These are phyloP conservation scores for Gastracanthus pulcherrimus DNA, from an alignment of 2,888 invertebrate genomes.

Conservation along the genomic window DNA sequence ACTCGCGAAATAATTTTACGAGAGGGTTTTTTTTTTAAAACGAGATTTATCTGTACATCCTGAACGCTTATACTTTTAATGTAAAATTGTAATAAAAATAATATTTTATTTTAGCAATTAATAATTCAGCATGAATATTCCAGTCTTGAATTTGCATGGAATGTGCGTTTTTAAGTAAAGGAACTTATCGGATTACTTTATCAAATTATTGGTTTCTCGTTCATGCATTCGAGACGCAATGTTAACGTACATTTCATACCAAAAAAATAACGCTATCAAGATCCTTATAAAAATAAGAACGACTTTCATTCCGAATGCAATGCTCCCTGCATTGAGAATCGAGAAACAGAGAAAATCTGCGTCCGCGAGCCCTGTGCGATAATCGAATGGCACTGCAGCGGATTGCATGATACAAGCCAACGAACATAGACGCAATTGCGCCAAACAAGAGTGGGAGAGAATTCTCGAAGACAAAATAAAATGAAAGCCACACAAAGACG, in stretches of 20 bases:
- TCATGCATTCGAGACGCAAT: background rate
- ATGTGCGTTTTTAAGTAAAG: background rate
- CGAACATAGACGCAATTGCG: background rate
- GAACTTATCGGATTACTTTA: background rate
- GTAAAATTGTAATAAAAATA: too few species aligned
- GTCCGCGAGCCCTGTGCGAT: background rate
- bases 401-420: background rate
- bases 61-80: too few species aligned
- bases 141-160: background rate
- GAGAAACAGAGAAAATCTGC: background rate
- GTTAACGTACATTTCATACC: background rate
- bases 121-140: background rate
- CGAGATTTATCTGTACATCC: too few species aligned
- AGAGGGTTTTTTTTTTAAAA: too few species aligned
- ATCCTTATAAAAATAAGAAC: background rate
- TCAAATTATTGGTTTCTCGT: background rate
- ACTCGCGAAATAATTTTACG: background rate
- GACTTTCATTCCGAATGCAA: background rate
- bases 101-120: background rate
- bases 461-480: background rate
- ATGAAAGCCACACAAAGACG: slow-evolving; percentile 1
- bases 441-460: background rate
- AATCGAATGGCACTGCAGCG: slow-evolving; percentile 11
- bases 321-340: too few species aligned
- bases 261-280: background rate